These are phyloP conservation scores for Aplysina aerophoba DNA, from an alignment of 37 sponge, comb jelly and placozoan species.

Conservation along the genomic window DNA sequence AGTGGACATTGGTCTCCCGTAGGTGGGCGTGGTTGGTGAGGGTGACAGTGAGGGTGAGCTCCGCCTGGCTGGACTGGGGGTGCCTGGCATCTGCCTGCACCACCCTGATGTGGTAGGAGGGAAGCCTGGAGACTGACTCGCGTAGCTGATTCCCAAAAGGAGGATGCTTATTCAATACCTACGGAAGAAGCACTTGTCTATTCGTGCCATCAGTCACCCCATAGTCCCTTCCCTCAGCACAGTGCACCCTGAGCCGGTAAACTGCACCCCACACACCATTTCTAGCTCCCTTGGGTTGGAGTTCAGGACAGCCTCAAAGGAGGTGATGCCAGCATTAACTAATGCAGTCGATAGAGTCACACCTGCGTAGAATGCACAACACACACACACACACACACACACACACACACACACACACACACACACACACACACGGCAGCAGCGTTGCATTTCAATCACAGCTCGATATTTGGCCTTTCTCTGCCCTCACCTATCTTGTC, in stretches of 20 bases:
- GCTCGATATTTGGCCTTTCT: too few species aligned
- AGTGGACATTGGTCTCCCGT: neutral
- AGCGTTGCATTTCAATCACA: too few species aligned
- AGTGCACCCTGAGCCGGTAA: too few species aligned
- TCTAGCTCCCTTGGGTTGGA: constrained; percentile 96
- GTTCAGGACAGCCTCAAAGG: constrained; percentile 64
- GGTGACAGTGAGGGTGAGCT: constrained; percentile 38
- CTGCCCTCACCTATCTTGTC: constrained; percentile 85
- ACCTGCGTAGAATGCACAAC: constrained; percentile 39
- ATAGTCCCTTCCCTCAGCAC: too few species aligned
- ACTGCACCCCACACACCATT: constrained; percentile 61
- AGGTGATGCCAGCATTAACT: constrained; percentile 96
- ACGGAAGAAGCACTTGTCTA: neutral
- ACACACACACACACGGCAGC: neutral
- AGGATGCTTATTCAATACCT: constrained; percentile 91
- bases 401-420: constrained; percentile 26
- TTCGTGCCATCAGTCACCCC: neutral
- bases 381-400: constrained; percentile 19
- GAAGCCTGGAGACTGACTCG: constrained; percentile 78
- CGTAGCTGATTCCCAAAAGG: constrained; percentile 93
- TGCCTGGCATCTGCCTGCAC: constrained; percentile 54
- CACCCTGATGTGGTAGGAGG: constrained; percentile 65
- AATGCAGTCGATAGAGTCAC: constrained; percentile 79
- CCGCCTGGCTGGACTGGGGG: neutral
- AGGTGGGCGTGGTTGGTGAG: constrained; percentile 46